These are phyloP conservation scores for Rhinophrynus dorsalis DNA, from an alignment of 2,797 vertebrate species.

Conservation along the genomic window DNA sequence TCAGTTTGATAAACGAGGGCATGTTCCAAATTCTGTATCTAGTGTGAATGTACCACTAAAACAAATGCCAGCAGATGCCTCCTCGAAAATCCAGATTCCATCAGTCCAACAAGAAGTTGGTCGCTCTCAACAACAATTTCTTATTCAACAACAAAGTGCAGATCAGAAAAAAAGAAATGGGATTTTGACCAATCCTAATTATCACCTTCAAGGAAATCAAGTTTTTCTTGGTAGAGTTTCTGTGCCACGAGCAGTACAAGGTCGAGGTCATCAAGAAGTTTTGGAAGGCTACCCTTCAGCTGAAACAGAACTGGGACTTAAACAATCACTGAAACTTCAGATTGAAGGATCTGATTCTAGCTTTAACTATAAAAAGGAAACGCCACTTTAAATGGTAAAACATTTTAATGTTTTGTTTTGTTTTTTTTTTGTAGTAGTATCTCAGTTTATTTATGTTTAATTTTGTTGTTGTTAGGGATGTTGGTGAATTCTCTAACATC, in stretches of 20 bases:
- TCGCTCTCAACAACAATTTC: slow-evolving; percentile 82
- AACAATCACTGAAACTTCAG: slow-evolving; percentile 97
- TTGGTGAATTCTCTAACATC: too few relatives aligned
- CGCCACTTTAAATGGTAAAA: slow-evolving; percentile 90
- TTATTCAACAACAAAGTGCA: slow-evolving; percentile 87
- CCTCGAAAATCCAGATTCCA: slow-evolving; percentile 83
- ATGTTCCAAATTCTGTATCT: slow-evolving; percentile 80
- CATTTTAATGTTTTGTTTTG: too few relatives aligned
- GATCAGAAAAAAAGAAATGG: slow-evolving; percentile 94
- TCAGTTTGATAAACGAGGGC: slow-evolving; percentile 88
- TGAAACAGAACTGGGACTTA: slow-evolving; percentile 94
- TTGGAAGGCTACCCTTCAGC: slow-evolving; percentile 88
- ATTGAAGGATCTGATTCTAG: slow-evolving; percentile 91
- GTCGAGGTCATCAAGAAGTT: slow-evolving; percentile 86
- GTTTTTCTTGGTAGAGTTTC: slow-evolving; percentile 92
- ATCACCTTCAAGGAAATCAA: slow-evolving; percentile 93
- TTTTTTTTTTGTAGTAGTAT: background rate
- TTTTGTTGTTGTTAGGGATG: background rate
- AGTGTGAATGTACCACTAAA: slow-evolving; percentile 70
- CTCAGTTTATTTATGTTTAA: too few relatives aligned
- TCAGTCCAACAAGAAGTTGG: slow-evolving; percentile 79
- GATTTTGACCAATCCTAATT: slow-evolving; percentile 98
- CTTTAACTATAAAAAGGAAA: slow-evolving; percentile 98
- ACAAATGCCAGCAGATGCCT: slow-evolving; percentile 68
- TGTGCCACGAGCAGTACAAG: slow-evolving; percentile 83